Base-by-base conservation (phyloP, 2,888 invertebrate species). In the Conus canariensis region DNA sequence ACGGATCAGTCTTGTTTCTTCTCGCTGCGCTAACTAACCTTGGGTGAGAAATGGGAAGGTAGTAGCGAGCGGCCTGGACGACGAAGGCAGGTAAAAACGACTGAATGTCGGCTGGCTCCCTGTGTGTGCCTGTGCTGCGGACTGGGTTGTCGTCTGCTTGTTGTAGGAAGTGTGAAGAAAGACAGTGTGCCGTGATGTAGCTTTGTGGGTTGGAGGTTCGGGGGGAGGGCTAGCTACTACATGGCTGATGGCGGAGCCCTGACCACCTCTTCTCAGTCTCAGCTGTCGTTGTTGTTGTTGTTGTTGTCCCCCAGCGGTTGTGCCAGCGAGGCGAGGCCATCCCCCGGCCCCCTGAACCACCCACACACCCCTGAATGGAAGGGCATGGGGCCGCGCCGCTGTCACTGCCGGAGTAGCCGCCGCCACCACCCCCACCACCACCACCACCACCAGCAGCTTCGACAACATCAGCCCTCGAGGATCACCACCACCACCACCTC, bases 341-440 rank as follows among this genome's bases (percentile, higher is more conserved):
- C 91, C 90, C 77, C 90, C 88, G 91, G 91, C 90, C 92, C 90
- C 90, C 90, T 67, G 60, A 86, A 87, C 86, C 88, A 82, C 88
- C 86, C 88, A 64, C 92, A 85, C 82, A 82, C 90, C 89, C 85
- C 92, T 92, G 92, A 89, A 93, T 94, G 94, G 94, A 93, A 92
- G 93, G 94, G 93, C 90, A 94, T 94, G 94, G 93, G 92, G 91
- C 91, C 93, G 87, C 87, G 91, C 88, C 90, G 92, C 90, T 92
- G 91, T 90, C 92, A 91, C 67, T 86, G 87, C 74, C 87, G 74
- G 87, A 87, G 6, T 87, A 87, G 74, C 83, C 45, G 30, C 70
- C 67, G 12, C 60, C 56, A 22, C 22, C 67, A n/a, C 74, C 85
- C 12, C 59, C 67, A 56, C 30, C 85, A 45, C 59, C 85, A 19